phyloP scores from a whole-genome alignment of 1,140 invertebrate genomes.

The Penaeus chinensis region DNA sequence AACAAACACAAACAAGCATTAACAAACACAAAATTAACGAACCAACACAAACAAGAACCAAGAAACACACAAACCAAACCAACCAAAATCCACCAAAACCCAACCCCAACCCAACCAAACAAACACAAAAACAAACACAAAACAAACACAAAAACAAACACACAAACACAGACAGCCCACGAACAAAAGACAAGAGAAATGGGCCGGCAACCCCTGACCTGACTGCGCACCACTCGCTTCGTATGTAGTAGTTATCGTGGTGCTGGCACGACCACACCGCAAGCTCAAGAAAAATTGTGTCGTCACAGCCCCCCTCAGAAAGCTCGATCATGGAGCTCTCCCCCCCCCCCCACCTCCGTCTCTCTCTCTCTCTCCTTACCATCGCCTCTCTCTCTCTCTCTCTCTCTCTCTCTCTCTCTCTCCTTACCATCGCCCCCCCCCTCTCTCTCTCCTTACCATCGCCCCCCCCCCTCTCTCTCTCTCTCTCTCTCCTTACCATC shows the following conservation, averaged over 20 bases:
- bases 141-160: too few relatives aligned
- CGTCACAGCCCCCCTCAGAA: slow-evolving; percentile 33
- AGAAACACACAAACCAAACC: too few relatives aligned
- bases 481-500: background rate
- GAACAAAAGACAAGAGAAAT: too few relatives aligned
- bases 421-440: background rate
- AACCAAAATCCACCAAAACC: too few relatives aligned
- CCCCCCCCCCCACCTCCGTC: background rate
- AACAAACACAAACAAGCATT: too few relatives aligned
- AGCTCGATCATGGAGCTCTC: slow-evolving; percentile 39
- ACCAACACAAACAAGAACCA: too few relatives aligned
- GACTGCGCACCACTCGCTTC: background rate
- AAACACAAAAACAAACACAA: too few relatives aligned
- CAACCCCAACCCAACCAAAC: too few relatives aligned
- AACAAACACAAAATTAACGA: too few relatives aligned
- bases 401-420: background rate
- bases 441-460: too few relatives aligned
- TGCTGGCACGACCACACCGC: slow-evolving; percentile 37
- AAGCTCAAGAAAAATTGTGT: slow-evolving; percentile 51
- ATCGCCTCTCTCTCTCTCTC: background rate
- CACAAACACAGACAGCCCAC: too few relatives aligned
- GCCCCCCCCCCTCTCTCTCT: slow-evolving; percentile 4
- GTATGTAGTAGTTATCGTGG: slow-evolving; percentile 37
- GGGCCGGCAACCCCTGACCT: too few relatives aligned
- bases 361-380: slow-evolving; percentile 20